Evolutionary conservation across 2,113 vertebrate genomes (phyloP).

Genomic region (Hyaena hyaena): DNA sequence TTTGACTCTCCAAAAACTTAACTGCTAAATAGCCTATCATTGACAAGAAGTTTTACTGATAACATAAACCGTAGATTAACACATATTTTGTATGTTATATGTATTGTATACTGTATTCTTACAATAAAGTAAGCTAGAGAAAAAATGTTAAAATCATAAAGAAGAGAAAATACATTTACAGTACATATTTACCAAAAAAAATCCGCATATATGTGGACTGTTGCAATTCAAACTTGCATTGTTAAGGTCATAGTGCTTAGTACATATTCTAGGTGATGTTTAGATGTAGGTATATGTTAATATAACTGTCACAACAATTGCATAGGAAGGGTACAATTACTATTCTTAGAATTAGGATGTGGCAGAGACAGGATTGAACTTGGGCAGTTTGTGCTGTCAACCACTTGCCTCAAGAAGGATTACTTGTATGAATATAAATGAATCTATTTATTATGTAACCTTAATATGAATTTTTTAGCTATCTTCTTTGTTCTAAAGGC

Average conservation of each 20-base stretch:
- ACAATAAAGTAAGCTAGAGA: not conserved
- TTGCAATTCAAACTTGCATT: not conserved
- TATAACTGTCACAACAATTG: not conserved
- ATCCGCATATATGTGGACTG: not conserved
- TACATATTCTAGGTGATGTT: slow-evolving; percentile 1
- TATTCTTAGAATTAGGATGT: not conserved
- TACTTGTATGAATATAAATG: slow-evolving; percentile 11
- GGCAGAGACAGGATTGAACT: not conserved
- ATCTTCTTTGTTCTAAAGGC: not conserved
- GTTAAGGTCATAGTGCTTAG: not conserved
- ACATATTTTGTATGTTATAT: not conserved
- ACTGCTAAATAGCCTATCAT: not conserved
- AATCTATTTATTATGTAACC: not conserved
- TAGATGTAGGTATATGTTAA: not conserved
- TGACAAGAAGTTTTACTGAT: not conserved
- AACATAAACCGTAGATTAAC: not conserved
- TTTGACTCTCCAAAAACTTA: not conserved
- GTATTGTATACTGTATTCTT: not conserved
- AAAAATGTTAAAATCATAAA: not conserved
- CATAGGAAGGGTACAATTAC: not conserved
- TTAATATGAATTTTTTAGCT: not conserved
- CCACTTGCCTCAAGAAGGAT: slow-evolving; percentile 1
- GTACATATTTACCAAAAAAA: not conserved
- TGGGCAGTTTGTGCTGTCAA: not conserved
- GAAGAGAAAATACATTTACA: not conserved